Percentiles rank a stretch among this genome's conserved stretches.
Conservation (phyloP, 2,797 vertebrate genomes). For the Zonotrichia albicollis region DNA sequence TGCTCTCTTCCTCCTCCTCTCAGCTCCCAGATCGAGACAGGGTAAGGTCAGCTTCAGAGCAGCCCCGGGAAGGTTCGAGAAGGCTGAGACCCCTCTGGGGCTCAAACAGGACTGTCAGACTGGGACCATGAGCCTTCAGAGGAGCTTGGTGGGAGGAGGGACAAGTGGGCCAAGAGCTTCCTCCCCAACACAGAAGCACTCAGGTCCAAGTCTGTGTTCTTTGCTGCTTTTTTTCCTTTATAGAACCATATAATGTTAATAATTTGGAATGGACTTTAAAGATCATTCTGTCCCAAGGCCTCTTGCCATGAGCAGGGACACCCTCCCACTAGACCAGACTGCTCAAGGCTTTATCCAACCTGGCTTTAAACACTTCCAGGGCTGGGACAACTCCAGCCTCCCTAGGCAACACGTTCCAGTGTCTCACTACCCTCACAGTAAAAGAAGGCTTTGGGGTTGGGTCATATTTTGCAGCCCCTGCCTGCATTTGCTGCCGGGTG, state of each 20-base stretch:
- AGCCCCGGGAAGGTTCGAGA: not conserved
- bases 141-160: not conserved
- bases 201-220: not conserved
- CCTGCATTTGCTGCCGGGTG: rapidly evolving
- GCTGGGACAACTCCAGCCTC: not conserved
- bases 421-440: not conserved
- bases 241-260: not conserved
- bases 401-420: not conserved
- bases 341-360: not conserved
- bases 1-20: not conserved
- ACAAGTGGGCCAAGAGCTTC: rapidly evolving
- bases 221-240: not conserved
- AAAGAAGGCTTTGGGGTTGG: not conserved
- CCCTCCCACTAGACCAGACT: not conserved
- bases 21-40: not conserved
- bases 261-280: not conserved
- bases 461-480: not conserved
- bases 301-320: not conserved
- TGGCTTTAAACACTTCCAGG: not conserved
- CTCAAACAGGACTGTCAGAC: not conserved
- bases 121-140: rapidly evolving
- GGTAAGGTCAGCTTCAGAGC: not conserved
- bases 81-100: not conserved
- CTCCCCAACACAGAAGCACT: not conserved
- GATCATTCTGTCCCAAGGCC: not conserved